These are phyloP conservation scores for Percina caprodes DNA, from an alignment of 2,113 vertebrate genomes.

Conservation along the genomic window DNA sequence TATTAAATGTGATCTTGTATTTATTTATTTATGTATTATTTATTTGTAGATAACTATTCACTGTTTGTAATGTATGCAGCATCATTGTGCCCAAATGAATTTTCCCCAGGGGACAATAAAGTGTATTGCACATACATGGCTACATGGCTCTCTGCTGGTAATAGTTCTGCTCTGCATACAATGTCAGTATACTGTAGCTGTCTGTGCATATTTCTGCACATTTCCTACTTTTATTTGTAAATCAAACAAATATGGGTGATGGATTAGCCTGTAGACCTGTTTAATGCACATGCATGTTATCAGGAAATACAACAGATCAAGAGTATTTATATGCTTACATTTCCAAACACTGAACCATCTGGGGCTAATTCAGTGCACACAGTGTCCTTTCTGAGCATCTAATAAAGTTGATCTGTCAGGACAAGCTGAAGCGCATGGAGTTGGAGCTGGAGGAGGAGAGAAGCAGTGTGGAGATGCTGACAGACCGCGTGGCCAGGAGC, in stretches of 20 bases:
- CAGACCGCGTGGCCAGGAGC: slow-evolving; percentile 87
- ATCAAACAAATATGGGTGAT: background rate
- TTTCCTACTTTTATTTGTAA: background rate
- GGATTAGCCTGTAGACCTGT: background rate
- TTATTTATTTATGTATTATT: too few species aligned
- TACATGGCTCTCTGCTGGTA: slow-evolving; percentile 17
- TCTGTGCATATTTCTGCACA: background rate
- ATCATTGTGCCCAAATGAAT: too few species aligned
- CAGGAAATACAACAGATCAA: background rate
- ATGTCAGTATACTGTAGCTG: background rate
- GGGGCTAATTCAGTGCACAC: background rate
- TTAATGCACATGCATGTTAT: background rate
- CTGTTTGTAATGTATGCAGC: too few species aligned
- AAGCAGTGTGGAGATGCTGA: slow-evolving; percentile 89
- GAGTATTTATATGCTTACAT: background rate
- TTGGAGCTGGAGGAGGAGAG: slow-evolving; percentile 93
- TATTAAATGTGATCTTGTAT: too few species aligned
- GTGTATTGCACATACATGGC: background rate
- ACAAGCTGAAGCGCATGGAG: slow-evolving; percentile 89
- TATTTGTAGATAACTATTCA: too few species aligned
- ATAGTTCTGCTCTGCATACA: slow-evolving; percentile 2
- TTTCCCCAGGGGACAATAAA: too few species aligned
- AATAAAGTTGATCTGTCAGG: slow-evolving; percentile 74
- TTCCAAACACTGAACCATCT: background rate
- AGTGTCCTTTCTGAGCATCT: background rate